Percentiles rank a stretch among this genome's conserved stretches.
phyloP scores from a whole-genome alignment of 2,888 invertebrate genomes.

The Troides helena region DNA sequence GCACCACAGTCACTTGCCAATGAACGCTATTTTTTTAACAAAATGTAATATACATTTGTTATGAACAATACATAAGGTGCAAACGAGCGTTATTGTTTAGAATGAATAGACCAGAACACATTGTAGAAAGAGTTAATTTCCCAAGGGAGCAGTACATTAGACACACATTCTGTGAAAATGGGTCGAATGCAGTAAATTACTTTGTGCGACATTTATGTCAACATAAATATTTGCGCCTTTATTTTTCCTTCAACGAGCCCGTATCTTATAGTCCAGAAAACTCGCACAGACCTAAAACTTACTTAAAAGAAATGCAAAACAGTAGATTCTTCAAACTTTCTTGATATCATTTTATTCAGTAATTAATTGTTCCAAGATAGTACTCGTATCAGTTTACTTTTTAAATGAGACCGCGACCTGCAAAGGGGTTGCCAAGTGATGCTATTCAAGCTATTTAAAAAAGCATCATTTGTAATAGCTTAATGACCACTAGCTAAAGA shows the following conservation, averaged over 20 bases:
- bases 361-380: no score
- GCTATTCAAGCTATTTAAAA: no score
- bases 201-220: slow-evolving; percentile 26
- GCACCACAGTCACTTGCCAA: no score
- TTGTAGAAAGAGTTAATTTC: slow-evolving; percentile 24
- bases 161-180: slow-evolving; percentile 24
- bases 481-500: no score
- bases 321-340: neutral
- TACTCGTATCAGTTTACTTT: no score
- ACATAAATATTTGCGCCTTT: slow-evolving; percentile 24
- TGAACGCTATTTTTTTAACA: neutral
- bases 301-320: neutral
- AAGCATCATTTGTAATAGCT: no score
- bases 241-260: slow-evolving; percentile 9
- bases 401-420: no score
- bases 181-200: slow-evolving; percentile 27
- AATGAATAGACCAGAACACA: slow-evolving; percentile 17
- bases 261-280: slow-evolving; percentile 1
- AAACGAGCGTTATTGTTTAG: slow-evolving; percentile 4
- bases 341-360: neutral
- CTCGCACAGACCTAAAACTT: neutral
- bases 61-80: neutral
- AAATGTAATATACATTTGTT: neutral
- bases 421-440: no score
- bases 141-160: slow-evolving; percentile 25